Base-by-base conservation (phyloP, 2,113 vertebrate species). In the Sigmodon hispidus region DNA sequence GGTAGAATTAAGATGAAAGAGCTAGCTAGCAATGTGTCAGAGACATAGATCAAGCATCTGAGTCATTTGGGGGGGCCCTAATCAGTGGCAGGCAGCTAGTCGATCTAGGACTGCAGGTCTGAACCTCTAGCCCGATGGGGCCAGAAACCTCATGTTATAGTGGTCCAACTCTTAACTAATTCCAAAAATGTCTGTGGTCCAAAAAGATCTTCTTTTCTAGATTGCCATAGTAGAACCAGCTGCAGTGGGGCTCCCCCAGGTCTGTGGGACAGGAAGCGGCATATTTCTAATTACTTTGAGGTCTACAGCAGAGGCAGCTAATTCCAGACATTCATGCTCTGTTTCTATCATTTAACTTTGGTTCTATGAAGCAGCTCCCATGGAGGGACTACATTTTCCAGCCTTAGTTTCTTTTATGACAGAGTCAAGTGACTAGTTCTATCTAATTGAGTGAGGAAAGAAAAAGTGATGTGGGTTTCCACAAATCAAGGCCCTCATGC, bases 351-450 rank as follows among this genome's bases (percentile, higher is more conserved):
- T 29, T 34, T 43, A 48, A 61, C 45, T 36, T 91, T 59, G 34
- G 45, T 31, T 77, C 15, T 72, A 48, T 36, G 86, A 88, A 93
- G 70, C 29, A 85, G 89, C 40, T 43, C 7, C 52, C 22, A 86
- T 40, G 1, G 16, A 80, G 40, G 8, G 15, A 36, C 70, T 65
- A 0, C 48, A 13, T 69, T 63, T 89, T n/a, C 55, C 73, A 93
- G 48, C 12, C 22, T 86, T 19, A 3, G 3, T 8, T 77, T 79
- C 57, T 13, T 67, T 67, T 8, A 52, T 40, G 63, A 34, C 21
- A 43, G 9, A 45, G 50, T 89, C 96, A 80, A 67, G 63, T 91
- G 84, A 83, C 61, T 86, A 43, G 34, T 76, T 55, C 80, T 76
- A 34, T 48, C 80, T 88, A 96, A 59, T 24, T 45, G 67, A 57